phyloP scores from a whole-genome alignment of 2,113 vertebrate species.

The Misgurnus anguillicaudatus region DNA sequence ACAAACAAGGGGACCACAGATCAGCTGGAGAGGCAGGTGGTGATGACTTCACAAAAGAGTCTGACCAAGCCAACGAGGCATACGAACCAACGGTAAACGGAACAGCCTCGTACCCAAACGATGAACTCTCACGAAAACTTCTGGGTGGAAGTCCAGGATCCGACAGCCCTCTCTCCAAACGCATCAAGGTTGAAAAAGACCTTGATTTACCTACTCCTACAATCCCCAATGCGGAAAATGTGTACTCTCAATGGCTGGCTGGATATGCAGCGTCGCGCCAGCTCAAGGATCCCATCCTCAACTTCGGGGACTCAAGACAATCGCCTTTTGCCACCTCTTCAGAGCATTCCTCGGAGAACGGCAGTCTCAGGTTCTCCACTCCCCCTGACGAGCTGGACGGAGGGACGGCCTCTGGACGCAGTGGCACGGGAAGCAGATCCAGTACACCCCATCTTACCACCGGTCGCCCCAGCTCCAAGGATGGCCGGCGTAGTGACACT shows the following conservation, averaged over 20 bases:
- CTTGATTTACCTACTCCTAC: conserved; percentile 87
- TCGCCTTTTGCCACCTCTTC: conserved; percentile 97
- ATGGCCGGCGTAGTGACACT: conserved; percentile 96
- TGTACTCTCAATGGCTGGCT: conserved; percentile 97
- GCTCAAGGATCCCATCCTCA: conserved; percentile 97
- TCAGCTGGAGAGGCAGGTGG: conserved; percentile 65
- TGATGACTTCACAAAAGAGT: conserved; percentile 84
- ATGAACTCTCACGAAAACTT: conserved; percentile 90
- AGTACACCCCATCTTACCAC: conserved; percentile 39
- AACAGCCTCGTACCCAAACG: conserved; percentile 84
- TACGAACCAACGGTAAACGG: conserved; percentile 80
- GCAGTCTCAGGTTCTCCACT: conserved; percentile 97
- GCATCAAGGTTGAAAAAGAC: conserved; percentile 98
- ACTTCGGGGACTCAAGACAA: conserved; percentile 96
- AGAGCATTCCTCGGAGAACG: conserved; percentile 97
- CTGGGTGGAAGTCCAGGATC: conserved; percentile 89
- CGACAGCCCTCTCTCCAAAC: conserved; percentile 92
- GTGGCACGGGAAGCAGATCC: conserved; percentile 87
- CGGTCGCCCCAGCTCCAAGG: conserved; percentile 93
- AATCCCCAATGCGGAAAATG: conserved; percentile 95
- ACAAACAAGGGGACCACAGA: conserved; percentile 81
- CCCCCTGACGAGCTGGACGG: conserved; percentile 94
- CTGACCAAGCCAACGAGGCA: conserved; percentile 83
- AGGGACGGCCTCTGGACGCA: conserved; percentile 89
- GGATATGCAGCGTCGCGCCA: conserved; percentile 95